phyloP scores from a whole-genome alignment of 2,888 invertebrate genomes.

The Drosophila mulleri region DNA sequence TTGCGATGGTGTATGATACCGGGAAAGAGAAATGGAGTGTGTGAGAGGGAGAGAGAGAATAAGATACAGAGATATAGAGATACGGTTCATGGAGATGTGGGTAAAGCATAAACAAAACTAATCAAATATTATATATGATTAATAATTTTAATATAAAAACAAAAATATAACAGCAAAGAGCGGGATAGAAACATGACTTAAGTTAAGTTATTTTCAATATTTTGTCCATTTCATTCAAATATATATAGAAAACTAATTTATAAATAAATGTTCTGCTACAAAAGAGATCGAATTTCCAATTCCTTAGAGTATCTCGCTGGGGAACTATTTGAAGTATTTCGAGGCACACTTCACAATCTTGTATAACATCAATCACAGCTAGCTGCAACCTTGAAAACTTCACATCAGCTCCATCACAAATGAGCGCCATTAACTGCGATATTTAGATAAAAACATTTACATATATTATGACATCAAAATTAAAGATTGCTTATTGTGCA shows the following conservation, averaged over 20 bases:
- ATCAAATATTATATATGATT: too few species aligned
- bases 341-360: neutral
- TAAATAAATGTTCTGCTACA: neutral
- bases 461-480: constrained; percentile 65
- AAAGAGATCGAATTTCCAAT: neutral
- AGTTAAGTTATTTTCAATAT: too few species aligned
- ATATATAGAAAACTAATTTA: neutral
- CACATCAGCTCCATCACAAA: constrained; percentile 2
- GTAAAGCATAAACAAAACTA: too few species aligned
- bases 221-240: neutral
- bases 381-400: constrained; percentile 53
- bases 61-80: neutral
- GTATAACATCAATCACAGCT: constrained; percentile 1
- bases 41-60: too few species aligned
- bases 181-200: too few species aligned
- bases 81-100: too few species aligned
- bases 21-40: too few species aligned
- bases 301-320: too few species aligned
- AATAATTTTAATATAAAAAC: too few species aligned
- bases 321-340: neutral
- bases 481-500: constrained; percentile 27
- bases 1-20: too few species aligned
- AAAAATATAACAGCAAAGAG: too few species aligned
- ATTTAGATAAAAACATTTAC: constrained; percentile 35
- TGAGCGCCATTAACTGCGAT: constrained; percentile 18